These are phyloP conservation scores for Leptarthrus brevirostris DNA, from an alignment of 2,888 invertebrate genomes.

Conservation along the genomic window DNA sequence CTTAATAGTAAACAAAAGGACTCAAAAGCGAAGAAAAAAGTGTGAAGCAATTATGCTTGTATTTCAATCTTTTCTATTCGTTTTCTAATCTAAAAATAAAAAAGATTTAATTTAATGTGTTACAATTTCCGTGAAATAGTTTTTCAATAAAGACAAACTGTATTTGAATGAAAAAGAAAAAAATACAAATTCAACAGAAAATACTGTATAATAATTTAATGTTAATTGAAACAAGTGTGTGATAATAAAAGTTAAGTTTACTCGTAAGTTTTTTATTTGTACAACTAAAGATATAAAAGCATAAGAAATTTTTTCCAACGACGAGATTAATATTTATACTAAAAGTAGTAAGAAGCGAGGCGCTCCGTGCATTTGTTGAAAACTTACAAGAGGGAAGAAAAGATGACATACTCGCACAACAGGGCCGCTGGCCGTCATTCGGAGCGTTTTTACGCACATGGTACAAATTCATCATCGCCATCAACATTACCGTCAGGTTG, in stretches of 20 bases:
- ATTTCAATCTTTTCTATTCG: neutral
- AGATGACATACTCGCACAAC: slow-evolving; percentile 67
- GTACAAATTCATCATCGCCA: slow-evolving; percentile 50
- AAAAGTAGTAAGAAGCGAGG: slow-evolving; percentile 16
- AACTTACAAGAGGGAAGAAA: slow-evolving; percentile 12
- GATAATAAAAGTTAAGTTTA: slow-evolving; percentile 47
- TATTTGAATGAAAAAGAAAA: slow-evolving; percentile 8
- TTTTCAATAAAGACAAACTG: neutral
- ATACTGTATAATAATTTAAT: slow-evolving; percentile 24
- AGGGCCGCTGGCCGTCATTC: slow-evolving; percentile 54
- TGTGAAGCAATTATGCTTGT: neutral
- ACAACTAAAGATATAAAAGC: slow-evolving; percentile 23
- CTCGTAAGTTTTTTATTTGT: slow-evolving; percentile 30
- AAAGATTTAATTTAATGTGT: neutral
- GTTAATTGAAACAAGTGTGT: slow-evolving; percentile 47
- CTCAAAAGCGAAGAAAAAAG: slow-evolving; percentile 7
- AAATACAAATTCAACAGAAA: slow-evolving; percentile 5
- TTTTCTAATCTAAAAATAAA: neutral
- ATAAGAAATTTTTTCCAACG: slow-evolving; percentile 25
- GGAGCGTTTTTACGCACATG: slow-evolving; percentile 54
- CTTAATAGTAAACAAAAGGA: neutral
- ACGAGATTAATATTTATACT: slow-evolving; percentile 40
- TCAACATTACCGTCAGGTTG: slow-evolving; percentile 8
- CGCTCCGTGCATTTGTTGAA: slow-evolving; percentile 1
- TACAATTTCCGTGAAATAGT: neutral